These are phyloP conservation scores for Strigamia maritima DNA, from an alignment of 2,888 invertebrate species.

Conservation along the genomic window DNA sequence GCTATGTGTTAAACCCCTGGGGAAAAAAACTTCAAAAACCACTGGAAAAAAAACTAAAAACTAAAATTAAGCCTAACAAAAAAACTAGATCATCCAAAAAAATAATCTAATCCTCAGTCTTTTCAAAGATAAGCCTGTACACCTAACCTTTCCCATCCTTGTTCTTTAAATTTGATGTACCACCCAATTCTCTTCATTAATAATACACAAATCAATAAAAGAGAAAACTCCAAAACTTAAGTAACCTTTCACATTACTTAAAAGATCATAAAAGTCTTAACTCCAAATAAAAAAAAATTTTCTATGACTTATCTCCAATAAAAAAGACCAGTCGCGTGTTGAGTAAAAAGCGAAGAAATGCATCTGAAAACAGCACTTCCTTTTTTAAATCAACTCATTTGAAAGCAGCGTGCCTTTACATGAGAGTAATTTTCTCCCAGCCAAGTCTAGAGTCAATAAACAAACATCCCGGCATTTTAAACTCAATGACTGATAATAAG, in stretches of 20 bases:
- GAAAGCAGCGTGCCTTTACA: neutral
- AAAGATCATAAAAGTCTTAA: neutral
- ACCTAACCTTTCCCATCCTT: no score
- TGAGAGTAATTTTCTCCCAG: neutral
- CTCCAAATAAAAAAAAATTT: neutral
- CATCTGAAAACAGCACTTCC: neutral
- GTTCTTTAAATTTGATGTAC: no score
- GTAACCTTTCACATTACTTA: neutral
- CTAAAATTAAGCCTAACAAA: no score
- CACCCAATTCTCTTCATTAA: neutral
- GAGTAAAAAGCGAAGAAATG: neutral
- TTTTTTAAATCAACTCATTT: conserved; percentile 4
- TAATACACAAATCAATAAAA: neutral
- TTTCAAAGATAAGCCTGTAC: no score
- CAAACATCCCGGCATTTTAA: neutral
- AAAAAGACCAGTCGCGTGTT: neutral
- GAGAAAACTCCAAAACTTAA: neutral
- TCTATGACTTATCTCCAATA: neutral
- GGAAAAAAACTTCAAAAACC: no score
- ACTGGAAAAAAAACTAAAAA: no score
- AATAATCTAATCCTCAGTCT: no score
- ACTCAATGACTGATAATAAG: neutral
- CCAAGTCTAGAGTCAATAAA: neutral
- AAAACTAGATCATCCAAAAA: no score
- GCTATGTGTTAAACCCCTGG: no score